phyloP scores from a whole-genome alignment of 2,113 vertebrate species.

The Ondatra zibethicus region DNA sequence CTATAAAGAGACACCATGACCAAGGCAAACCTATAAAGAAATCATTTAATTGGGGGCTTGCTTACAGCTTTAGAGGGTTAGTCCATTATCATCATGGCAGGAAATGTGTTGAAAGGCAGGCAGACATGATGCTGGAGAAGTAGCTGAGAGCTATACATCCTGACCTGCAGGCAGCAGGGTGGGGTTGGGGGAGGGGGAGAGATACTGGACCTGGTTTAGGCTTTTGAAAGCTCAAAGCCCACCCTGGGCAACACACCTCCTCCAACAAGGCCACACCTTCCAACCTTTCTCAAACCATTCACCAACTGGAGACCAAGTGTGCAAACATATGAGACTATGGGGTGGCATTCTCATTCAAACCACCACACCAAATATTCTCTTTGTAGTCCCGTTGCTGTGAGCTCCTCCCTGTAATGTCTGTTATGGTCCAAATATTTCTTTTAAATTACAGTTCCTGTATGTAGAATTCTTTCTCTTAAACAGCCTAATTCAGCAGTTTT shows the following conservation, averaged over 20 bases:
- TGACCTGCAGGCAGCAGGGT: neutral
- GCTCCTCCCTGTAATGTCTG: conserved; percentile 9
- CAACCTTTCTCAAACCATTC: neutral
- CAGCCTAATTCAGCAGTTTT: neutral
- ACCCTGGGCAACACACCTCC: neutral
- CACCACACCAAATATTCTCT: neutral
- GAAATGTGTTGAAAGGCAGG: neutral
- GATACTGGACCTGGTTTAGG: neutral
- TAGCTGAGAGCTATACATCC: neutral
- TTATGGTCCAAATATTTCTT: neutral
- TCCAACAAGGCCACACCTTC: neutral
- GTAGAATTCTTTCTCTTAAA: conserved; percentile 6
- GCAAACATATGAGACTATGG: neutral
- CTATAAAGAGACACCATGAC: neutral
- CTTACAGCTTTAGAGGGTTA: neutral
- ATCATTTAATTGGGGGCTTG: neutral
- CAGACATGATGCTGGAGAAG: neutral
- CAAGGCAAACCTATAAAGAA: neutral
- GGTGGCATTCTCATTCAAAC: no score
- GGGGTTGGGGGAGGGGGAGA: rapidly evolving
- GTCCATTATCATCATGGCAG: neutral
- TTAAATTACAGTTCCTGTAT: neutral
- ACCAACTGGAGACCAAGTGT: neutral
- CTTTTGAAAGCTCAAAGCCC: neutral
- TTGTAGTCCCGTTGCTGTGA: conserved; percentile 28